Evolutionary conservation across 2,797 vertebrate species (phyloP).

Genomic region (Chiloscyllium punctatum): DNA sequence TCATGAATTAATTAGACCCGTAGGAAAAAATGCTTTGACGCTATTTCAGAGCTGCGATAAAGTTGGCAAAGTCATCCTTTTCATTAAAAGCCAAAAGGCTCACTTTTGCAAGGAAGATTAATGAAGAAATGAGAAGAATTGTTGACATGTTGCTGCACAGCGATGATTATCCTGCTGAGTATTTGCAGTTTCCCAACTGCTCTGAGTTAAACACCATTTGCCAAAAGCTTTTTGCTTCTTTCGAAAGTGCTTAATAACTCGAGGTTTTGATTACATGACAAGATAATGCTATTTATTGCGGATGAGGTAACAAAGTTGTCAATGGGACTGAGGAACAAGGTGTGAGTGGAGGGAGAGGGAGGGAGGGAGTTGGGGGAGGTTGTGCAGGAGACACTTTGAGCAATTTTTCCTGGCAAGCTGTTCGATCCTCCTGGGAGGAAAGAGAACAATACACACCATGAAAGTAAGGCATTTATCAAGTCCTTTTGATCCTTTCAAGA

Average conservation of each 20-base stretch:
- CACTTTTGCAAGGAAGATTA: constrained; percentile 47
- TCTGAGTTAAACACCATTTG: not conserved
- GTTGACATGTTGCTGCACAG: constrained; percentile 22
- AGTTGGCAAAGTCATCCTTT: not conserved
- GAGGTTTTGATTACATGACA: constrained; percentile 40
- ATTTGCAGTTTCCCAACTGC: not conserved
- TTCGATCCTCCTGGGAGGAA: constrained; percentile 43
- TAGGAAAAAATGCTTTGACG: not conserved
- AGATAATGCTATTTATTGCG: constrained; percentile 40
- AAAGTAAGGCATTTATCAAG: constrained; percentile 30
- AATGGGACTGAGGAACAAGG: constrained; percentile 1
- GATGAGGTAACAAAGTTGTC: constrained; percentile 41
- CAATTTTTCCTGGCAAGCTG: constrained; percentile 19
- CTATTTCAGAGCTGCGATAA: not conserved
- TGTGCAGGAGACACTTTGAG: not conserved
- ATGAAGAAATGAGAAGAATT: constrained; percentile 44
- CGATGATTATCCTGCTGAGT: not conserved
- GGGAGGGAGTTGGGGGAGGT: no score
- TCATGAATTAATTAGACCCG: not conserved
- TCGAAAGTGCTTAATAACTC: constrained; percentile 40
- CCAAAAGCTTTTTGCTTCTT: not conserved
- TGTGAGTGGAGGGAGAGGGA: constrained; percentile 36
- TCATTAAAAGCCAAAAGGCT: not conserved
- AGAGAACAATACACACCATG: not conserved
- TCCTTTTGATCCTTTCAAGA: constrained; percentile 40